A percentile compares a stretch with the other conserved stretches of the same genome.
Evolutionary conservation across 2,797 vertebrate genomes (phyloP).

Genomic region (Lutra lutra): DNA sequence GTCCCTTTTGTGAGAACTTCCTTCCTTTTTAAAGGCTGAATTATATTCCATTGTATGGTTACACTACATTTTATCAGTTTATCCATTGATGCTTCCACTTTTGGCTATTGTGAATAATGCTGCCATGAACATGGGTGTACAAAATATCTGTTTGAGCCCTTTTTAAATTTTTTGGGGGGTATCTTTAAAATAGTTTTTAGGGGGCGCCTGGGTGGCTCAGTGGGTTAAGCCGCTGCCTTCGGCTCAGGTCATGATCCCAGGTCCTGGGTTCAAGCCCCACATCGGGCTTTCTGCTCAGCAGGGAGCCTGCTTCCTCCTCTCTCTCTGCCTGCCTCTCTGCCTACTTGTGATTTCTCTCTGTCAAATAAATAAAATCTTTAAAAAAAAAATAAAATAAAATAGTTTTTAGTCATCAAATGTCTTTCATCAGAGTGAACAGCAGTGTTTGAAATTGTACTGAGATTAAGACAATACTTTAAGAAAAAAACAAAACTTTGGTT

Average conservation of each 20-base stretch:
- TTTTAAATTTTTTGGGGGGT: neutral
- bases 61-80: neutral
- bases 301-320: too few species aligned
- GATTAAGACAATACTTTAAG: neutral
- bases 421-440: neutral
- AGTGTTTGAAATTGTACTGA: neutral
- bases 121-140: neutral
- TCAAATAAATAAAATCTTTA: too few species aligned
- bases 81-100: neutral
- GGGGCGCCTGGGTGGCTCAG: too few species aligned
- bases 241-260: too few species aligned
- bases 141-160: neutral
- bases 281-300: too few species aligned
- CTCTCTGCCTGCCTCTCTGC: too few species aligned
- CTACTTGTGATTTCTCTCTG: too few species aligned
- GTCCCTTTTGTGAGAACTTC: neutral
- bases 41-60: neutral
- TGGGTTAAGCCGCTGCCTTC: too few species aligned
- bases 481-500: neutral
- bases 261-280: too few species aligned
- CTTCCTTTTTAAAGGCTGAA: neutral
- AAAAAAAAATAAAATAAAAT: too few species aligned
- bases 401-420: neutral
- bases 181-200: neutral
- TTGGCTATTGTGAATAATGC: neutral